Conservation (phyloP, 2,797 vertebrate species). For the Alectoris magna region DNA sequence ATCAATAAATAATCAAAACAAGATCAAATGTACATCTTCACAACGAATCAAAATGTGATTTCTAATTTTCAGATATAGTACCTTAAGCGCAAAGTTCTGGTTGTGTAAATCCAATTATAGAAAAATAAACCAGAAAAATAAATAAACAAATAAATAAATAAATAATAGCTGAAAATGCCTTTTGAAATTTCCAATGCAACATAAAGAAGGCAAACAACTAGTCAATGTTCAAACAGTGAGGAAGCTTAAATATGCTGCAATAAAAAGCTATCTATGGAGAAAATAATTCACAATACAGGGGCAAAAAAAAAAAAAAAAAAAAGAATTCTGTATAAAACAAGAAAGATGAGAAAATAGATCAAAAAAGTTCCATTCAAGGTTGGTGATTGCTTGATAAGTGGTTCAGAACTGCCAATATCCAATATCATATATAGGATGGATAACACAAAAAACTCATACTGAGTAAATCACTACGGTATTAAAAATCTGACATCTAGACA, state of each 20-base stretch:
- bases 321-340: not conserved
- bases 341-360: not conserved
- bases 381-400: not conserved
- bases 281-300: not conserved
- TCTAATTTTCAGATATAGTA: not conserved
- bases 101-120: not conserved
- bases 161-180: not conserved
- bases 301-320: not conserved
- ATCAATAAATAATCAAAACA: not conserved
- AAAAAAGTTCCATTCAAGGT: not conserved
- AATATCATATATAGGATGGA: not conserved
- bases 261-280: not conserved
- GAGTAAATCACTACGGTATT: not conserved
- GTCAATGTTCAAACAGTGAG: not conserved
- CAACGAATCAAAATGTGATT: not conserved
- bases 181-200: not conserved
- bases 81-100: not conserved
- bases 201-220: not conserved
- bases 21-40: not conserved
- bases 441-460: not conserved
- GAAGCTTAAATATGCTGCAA: not conserved
- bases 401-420: not conserved
- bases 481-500: not conserved
- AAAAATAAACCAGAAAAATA: not conserved
- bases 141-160: not conserved